These are phyloP conservation scores for Drosophila arizonae DNA, from an alignment of 1,140 invertebrate genomes.

Conservation along the genomic window DNA sequence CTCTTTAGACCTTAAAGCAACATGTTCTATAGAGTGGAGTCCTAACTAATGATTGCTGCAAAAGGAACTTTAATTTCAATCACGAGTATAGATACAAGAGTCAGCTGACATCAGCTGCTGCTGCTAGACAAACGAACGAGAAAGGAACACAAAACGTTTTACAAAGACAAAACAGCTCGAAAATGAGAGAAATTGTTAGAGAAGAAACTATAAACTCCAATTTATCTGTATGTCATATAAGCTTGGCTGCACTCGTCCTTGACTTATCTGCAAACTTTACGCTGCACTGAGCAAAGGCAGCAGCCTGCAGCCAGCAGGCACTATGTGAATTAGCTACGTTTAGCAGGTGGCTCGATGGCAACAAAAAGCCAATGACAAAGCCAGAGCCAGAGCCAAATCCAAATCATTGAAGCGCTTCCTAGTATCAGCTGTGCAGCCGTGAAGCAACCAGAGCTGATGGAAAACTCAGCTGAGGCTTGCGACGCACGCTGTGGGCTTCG, in stretches of 20 bases:
- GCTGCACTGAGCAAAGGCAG: conserved; percentile 61
- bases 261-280: conserved; percentile 72
- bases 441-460: conserved; percentile 5
- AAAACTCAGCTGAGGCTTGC: conserved; percentile 26
- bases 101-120: too few species aligned
- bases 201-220: conserved; percentile 47
- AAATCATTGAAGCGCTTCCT: conserved; percentile 50
- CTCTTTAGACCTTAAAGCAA: too few species aligned
- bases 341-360: conserved; percentile 47
- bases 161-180: too few species aligned
- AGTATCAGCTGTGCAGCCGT: conserved; percentile 15
- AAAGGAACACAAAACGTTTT: too few species aligned
- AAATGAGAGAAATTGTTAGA: too few species aligned
- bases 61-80: too few species aligned
- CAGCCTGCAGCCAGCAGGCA: neutral
- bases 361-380: conserved; percentile 12
- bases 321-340: conserved; percentile 57
- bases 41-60: too few species aligned
- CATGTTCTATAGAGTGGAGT: too few species aligned
- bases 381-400: conserved; percentile 27
- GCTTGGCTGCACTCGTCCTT: conserved; percentile 66
- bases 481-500: conserved; percentile 3
- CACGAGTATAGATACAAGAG: too few species aligned
- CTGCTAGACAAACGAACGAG: too few species aligned
- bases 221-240: conserved; percentile 60